Percentiles rank a stretch among this genome's conserved stretches.
Evolutionary conservation across 2,113 vertebrate genomes (phyloP).

Genomic region (Tachysurus vachellii): DNA sequence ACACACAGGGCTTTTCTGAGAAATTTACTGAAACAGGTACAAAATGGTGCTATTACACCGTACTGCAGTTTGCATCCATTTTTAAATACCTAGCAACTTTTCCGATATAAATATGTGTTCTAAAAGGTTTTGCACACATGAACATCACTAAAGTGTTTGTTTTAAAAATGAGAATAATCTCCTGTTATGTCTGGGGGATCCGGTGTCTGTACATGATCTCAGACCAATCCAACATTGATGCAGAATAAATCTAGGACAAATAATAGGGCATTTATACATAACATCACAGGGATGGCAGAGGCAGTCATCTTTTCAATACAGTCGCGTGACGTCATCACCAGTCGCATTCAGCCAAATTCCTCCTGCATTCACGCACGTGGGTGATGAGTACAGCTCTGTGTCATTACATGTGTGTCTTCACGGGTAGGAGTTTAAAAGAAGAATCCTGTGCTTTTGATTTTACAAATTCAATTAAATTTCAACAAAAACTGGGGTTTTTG

Average conservation of each 20-base stretch:
- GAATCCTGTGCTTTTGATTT: too few relatives aligned
- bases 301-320: background rate
- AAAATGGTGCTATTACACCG: background rate
- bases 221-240: background rate
- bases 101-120: background rate
- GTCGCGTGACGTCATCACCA: background rate
- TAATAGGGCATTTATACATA: background rate
- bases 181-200: background rate
- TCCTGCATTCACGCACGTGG: too few relatives aligned
- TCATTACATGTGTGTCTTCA: too few relatives aligned
- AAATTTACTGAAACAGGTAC: background rate
- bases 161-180: background rate
- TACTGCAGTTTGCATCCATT: background rate
- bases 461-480: too few relatives aligned
- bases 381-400: too few relatives aligned
- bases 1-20: background rate
- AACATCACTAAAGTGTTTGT: background rate
- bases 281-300: background rate
- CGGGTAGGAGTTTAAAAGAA: too few relatives aligned
- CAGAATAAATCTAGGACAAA: background rate
- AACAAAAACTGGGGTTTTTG: too few relatives aligned
- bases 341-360: too few relatives aligned
- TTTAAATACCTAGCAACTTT: background rate
- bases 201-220: background rate
- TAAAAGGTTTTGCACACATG: background rate